Evolutionary conservation across 2,113 vertebrate species (phyloP).

Genomic region (Melanostigma gelatinosum): DNA sequence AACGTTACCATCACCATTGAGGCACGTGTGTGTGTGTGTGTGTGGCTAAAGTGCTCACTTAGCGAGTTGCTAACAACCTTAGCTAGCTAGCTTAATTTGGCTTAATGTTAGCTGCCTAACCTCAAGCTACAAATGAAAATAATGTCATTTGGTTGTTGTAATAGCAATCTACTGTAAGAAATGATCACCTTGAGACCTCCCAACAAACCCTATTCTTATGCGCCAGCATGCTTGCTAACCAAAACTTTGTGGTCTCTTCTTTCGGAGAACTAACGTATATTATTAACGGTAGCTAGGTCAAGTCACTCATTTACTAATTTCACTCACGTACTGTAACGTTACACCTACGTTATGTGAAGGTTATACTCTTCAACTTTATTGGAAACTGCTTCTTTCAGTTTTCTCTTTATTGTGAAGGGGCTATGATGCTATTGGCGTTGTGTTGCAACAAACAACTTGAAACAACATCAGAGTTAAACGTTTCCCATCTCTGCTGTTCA

Average conservation of each 20-base stretch:
- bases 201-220: accelerated
- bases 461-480: neutral
- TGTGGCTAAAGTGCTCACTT: slow-evolving; percentile 28
- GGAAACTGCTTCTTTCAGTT: neutral
- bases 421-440: neutral
- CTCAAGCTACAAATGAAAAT: neutral
- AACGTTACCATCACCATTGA: slow-evolving; percentile 12
- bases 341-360: neutral
- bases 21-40: slow-evolving; percentile 63
- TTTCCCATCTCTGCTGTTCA: neutral
- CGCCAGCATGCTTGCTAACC: neutral
- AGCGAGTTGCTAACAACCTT: slow-evolving; percentile 23
- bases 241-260: neutral
- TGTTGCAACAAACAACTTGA: neutral
- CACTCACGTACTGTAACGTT: neutral
- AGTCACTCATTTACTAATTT: neutral
- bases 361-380: neutral
- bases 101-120: neutral
- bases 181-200: neutral
- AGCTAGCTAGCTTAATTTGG: neutral
- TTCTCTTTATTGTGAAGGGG: neutral
- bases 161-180: neutral
- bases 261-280: neutral
- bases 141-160: neutral
- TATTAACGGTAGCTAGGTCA: neutral